A percentile compares a stretch with the other conserved stretches of the same genome.
Conservation (phyloP, 2,113 vertebrate species). For the western clawed frog (Xenopus tropicalis) region DNA sequence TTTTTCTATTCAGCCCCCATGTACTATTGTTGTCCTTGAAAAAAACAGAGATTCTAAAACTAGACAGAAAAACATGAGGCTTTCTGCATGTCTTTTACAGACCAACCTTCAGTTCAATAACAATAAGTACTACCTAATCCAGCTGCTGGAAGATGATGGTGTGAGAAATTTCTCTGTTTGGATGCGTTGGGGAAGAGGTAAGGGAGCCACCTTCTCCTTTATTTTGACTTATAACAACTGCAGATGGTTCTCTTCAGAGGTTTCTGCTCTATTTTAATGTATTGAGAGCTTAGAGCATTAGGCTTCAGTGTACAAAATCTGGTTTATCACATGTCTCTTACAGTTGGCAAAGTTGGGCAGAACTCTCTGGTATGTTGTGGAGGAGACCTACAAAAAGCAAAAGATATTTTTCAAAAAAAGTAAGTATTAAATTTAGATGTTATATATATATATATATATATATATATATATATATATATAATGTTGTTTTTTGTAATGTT, state of each 20-base stretch:
- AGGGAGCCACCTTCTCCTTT: constrained; percentile 11
- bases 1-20: no score
- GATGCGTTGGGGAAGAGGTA: constrained; percentile 87
- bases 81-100: constrained; percentile 52
- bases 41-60: no score
- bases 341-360: constrained; percentile 84
- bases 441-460: no score
- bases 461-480: no score
- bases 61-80: background rate
- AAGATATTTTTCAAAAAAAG: constrained; percentile 83
- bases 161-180: constrained; percentile 76
- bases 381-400: constrained; percentile 74
- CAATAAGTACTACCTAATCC: constrained; percentile 89
- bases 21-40: no score
- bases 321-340: constrained; percentile 2
- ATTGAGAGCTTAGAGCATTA: no score
- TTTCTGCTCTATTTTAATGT: no score
- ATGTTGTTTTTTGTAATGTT: no score
- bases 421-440: constrained; percentile 47
- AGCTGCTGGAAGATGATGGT: constrained; percentile 78
- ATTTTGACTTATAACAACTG: no score
- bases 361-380: constrained; percentile 67
- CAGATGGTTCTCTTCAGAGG: no score
- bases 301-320: no score
- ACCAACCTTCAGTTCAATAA: constrained; percentile 89